Evolutionary conservation across 2,888 invertebrate species (phyloP), one percentile per base, ranked within the genome.

Genomic region (Carpatolechia fugitivella): DNA sequence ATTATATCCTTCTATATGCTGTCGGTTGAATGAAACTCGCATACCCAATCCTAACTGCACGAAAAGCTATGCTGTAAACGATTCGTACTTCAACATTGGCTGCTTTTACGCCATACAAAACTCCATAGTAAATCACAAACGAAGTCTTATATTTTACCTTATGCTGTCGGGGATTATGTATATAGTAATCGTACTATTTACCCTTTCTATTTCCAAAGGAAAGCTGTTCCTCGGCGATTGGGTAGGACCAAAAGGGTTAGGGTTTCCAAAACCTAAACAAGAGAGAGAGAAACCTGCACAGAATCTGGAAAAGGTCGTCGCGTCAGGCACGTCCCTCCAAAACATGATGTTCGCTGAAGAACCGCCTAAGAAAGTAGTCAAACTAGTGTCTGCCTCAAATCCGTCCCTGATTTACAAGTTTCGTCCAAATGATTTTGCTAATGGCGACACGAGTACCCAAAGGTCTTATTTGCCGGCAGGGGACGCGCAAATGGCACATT

Each of bases 361-460:
- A 48, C 76, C 80, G 3, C 82, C 87, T 0, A 79, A 78, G 64
- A 87, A 74, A 60, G 65, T 89, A 0, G 74, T 87, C 2, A 76
- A 74, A 56, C 80, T 89, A 0, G 83, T 89, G 1, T 89, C 89
- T 0, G 76, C 84, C 0, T 59, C 68, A 3, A 84, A 87, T 52
- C 89, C 89, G 1, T 76, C 72, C 20, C 82, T 82, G 60, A 62
- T 75, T 1, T 89, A 84, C 56, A 75, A 76, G 56, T 78, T 80
- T 48, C 58, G 77, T 5, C 81, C 84, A 1, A 70, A 4, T 7
- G 14, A 64, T 10, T 48, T 16, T 33, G 18, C 11, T 10, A 14
- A 31, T 16, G 44, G 44, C 1, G 44, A 44, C 11, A 29, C 29
- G 11, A 29, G 44, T 29, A 29, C 44, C 24, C 44, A 29, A 13